Conservation (phyloP, 2,888 invertebrate genomes). For the Chalcis sispes region DNA sequence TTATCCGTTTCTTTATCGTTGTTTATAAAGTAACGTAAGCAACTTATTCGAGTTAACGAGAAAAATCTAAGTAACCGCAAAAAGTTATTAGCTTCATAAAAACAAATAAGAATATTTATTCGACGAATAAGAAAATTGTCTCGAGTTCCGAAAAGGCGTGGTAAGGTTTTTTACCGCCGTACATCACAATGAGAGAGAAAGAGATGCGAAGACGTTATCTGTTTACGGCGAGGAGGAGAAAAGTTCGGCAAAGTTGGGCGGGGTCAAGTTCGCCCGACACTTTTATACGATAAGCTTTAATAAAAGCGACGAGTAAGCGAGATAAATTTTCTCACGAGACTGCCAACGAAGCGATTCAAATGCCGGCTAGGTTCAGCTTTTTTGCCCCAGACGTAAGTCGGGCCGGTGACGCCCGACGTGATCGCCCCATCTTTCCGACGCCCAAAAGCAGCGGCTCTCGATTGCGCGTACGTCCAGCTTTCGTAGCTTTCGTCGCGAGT, state of each 20-base stretch:
- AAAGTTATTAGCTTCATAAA: background rate
- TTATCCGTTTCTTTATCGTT: too few species aligned
- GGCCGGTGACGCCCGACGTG: too few species aligned
- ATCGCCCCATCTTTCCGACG: too few species aligned
- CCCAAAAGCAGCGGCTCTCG: too few species aligned
- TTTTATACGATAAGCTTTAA: background rate
- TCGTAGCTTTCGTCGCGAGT: too few species aligned
- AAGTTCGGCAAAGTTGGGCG: conserved; percentile 8
- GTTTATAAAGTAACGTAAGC: too few species aligned
- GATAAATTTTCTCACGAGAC: too few species aligned
- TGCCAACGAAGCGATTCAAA: too few species aligned
- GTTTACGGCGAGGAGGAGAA: background rate
- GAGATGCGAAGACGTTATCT: background rate
- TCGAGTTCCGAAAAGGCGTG: background rate
- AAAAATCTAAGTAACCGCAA: background rate
- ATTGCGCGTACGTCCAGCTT: too few species aligned
- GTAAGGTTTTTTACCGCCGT: background rate
- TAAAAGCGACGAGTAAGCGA: too few species aligned
- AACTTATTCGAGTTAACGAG: background rate
- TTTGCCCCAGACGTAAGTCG: too few species aligned
- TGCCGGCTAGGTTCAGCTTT: too few species aligned
- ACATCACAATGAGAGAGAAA: background rate
- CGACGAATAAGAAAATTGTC: conserved; percentile 2
- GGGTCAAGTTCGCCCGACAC: conserved; percentile 10
- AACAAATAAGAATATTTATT: conserved; percentile 6